Evolutionary conservation across 2,797 vertebrate species (phyloP).

Genomic region (Lepus townsendii): DNA sequence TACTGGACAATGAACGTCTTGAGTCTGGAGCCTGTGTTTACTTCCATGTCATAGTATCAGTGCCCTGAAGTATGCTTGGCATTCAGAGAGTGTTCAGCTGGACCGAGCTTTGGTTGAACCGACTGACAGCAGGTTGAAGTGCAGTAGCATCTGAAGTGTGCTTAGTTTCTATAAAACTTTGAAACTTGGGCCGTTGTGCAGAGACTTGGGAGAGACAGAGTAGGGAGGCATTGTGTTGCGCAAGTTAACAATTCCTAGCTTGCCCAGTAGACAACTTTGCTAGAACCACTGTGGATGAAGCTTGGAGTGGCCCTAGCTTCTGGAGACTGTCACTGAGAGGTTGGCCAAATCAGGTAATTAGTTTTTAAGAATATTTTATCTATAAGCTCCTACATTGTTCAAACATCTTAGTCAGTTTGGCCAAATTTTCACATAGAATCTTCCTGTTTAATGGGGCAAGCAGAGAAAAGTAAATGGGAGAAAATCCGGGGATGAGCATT

Average conservation of each 20-base stretch:
- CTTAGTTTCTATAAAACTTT: not conserved
- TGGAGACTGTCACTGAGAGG: not conserved
- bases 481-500: too few species aligned
- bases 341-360: not conserved
- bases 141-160: not conserved
- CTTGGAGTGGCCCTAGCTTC: not conserved
- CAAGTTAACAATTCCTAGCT: not conserved
- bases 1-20: not conserved
- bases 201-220: not conserved
- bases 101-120: not conserved
- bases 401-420: slow-evolving; percentile 20
- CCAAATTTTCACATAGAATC: not conserved
- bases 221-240: not conserved
- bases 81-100: not conserved
- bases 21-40: not conserved
- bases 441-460: not conserved
- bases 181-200: not conserved
- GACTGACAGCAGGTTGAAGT: not conserved
- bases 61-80: not conserved
- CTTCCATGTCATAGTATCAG: not conserved
- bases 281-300: not conserved
- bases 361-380: not conserved
- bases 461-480: not conserved
- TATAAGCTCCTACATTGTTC: not conserved
- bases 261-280: not conserved